Conservation (phyloP, 2,888 invertebrate genomes). For the Epinotia bilunana region DNA sequence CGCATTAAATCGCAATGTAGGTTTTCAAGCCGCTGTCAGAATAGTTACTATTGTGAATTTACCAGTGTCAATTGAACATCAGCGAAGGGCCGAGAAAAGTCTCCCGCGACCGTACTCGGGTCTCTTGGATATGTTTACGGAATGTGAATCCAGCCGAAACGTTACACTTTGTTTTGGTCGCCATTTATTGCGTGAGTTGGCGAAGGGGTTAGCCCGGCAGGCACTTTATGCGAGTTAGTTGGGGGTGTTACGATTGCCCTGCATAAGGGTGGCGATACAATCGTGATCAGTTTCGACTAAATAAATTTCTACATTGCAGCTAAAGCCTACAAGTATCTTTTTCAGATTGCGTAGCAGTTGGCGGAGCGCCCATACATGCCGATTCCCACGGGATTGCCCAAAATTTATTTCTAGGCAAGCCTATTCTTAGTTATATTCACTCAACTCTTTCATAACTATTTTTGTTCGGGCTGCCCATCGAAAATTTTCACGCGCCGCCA, state of each 20-base stretch:
- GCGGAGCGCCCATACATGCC: too few species aligned
- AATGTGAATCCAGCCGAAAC: conserved; percentile 35
- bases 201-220: conserved; percentile 47
- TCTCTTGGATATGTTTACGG: conserved; percentile 47
- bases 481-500: too few species aligned
- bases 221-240: conserved; percentile 44
- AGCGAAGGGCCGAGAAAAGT: conserved; percentile 24
- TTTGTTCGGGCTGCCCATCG: too few species aligned
- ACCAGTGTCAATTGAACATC: background rate
- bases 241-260: conserved; percentile 11
- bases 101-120: conserved; percentile 43
- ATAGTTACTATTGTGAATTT: conserved; percentile 3
- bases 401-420: too few species aligned
- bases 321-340: too few species aligned
- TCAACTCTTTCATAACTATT: too few species aligned
- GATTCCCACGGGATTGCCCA: too few species aligned
- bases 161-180: conserved; percentile 49
- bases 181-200: conserved; percentile 47
- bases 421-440: too few species aligned
- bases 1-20: background rate
- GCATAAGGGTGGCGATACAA: background rate
- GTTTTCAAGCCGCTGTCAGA: background rate
- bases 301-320: too few species aligned
- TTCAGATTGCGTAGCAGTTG: too few species aligned
- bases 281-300: background rate